Base-by-base conservation (phyloP, 2,888 invertebrate species). In the Amitus sp. region DNA sequence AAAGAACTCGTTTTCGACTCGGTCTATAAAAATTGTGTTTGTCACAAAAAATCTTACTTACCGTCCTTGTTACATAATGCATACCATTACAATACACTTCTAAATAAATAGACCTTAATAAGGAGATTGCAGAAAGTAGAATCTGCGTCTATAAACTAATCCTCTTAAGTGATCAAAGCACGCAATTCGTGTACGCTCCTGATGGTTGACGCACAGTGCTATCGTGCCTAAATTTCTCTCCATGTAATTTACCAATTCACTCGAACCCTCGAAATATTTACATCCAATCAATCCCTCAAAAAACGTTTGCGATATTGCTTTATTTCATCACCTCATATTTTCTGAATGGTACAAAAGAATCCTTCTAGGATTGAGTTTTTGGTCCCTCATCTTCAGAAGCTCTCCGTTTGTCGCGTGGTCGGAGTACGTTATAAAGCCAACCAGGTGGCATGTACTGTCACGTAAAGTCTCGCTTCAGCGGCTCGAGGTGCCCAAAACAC, bases 391-490 rank as follows among this genome's bases (percentile, higher is more conserved):
- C 59, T 59, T 39, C n/a, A 47, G 28, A 47, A 53, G 62, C 53
- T 59, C 59, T 50, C 53, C 56, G 56, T 45, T 49, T 60, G 58
- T 61, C 61, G 60, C 58, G n/a, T n/a, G n/a, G n/a, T n/a, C n/a
- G n/a, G n/a, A n/a, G n/a, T n/a, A n/a, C n/a, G n/a, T n/a, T n/a
- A 48, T 61, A 49, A 48, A 55, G 60, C 55, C 68, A 64, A 51
- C 73, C 73, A 73, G 73, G 70, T 73, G 73, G 69, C 60, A 50
- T 28, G 54, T 43, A 54, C 51, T 19, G 54, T 52, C 59, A 50
- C 43, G 55, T 54, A 45, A 50, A 60, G 60, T 53, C 57, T 59
- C 54, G 34, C 46, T 60, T 49, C 47, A 54, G 51, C 51, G 42
- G 56, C 49, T 40, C 49, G 30, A 40, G 40, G 53, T 40, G 53